Evolutionary conservation across 2,113 vertebrate genomes (phyloP).

Genomic region (Melanostigma gelatinosum): DNA sequence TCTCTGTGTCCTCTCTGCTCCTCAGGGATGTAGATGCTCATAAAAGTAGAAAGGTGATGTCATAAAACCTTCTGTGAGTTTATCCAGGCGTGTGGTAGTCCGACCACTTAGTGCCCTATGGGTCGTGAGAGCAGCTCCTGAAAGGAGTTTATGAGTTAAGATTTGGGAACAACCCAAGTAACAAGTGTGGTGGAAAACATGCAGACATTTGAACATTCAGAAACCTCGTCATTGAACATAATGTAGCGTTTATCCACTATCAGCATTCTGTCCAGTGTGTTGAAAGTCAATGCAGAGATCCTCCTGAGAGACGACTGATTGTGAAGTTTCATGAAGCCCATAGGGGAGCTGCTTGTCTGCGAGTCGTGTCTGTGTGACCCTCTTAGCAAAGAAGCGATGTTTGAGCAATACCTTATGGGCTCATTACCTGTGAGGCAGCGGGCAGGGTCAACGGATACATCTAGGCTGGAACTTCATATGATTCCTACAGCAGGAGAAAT

Average conservation of each 20-base stretch:
- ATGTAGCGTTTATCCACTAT: not conserved
- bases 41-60: too few relatives aligned
- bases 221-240: not conserved
- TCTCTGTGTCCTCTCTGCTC: too few relatives aligned
- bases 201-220: not conserved
- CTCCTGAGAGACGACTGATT: constrained; percentile 7
- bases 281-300: not conserved
- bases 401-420: constrained; percentile 7
- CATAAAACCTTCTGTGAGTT: too few relatives aligned
- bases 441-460: not conserved
- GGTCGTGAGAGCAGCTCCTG: too few relatives aligned
- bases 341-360: not conserved
- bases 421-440: constrained; percentile 5
- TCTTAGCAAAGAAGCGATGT: not conserved
- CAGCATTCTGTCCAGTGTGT: not conserved
- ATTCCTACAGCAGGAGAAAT: not conserved
- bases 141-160: too few relatives aligned
- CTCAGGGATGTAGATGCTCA: too few relatives aligned
- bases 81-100: too few relatives aligned
- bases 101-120: too few relatives aligned
- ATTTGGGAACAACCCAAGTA: not conserved
- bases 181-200: not conserved
- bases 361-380: not conserved
- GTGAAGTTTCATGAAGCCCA: constrained; percentile 10
- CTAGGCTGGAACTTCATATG: not conserved